Evolutionary conservation across 2,113 vertebrate genomes (phyloP).

Genomic region (Pterocles orientalis): DNA sequence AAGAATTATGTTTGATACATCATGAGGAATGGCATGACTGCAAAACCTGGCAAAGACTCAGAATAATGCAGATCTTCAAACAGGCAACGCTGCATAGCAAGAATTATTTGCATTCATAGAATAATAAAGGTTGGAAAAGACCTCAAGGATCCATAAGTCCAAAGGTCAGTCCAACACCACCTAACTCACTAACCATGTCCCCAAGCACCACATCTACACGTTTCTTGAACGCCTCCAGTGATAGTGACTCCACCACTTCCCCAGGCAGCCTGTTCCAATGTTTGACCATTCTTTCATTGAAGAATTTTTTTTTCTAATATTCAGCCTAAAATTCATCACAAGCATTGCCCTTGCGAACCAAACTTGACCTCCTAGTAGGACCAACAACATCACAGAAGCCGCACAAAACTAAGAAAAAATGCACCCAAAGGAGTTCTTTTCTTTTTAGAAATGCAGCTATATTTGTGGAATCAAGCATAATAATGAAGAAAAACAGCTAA

Average conservation of each 20-base stretch:
- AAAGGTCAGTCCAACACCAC: no score
- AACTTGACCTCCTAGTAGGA: neutral
- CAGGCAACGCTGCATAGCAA: neutral
- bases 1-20: neutral
- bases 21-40: fast-evolving
- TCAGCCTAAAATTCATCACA: neutral
- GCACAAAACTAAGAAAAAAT: neutral
- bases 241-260: no score
- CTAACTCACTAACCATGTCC: no score
- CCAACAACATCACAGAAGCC: neutral
- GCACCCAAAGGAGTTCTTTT: neutral
- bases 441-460: neutral
- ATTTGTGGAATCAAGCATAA: neutral
- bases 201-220: no score
- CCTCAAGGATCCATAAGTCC: no score
- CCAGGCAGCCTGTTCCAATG: no score
- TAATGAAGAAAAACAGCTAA: neutral
- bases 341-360: neutral
- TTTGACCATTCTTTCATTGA: no score
- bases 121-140: no score
- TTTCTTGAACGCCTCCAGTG: no score
- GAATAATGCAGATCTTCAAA: neutral
- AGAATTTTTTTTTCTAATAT: no score
- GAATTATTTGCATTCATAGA: neutral
- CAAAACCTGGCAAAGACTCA: neutral